Conservation (phyloP, 30 jellyfish, hydroid and myxozoan species). For the Aurelia sp. region DNA sequence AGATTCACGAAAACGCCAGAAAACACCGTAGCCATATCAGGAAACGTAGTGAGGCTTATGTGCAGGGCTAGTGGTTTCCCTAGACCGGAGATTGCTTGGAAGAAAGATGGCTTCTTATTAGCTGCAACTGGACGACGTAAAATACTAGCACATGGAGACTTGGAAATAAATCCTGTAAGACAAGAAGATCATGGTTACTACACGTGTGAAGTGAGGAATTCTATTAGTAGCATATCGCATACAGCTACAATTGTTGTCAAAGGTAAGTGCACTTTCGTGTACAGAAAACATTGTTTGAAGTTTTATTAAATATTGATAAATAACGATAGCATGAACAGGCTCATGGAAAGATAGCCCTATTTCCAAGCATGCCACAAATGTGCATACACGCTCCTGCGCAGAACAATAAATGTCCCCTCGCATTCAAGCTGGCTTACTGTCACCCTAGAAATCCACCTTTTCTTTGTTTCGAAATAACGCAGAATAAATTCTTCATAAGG, state of each 20-base stretch:
- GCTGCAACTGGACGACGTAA: slow-evolving; percentile 32
- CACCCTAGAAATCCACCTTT: too few relatives aligned
- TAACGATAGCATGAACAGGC: too few relatives aligned
- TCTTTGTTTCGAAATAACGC: too few relatives aligned
- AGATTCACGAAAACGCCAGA: slow-evolving; percentile 53
- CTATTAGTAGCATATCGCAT: slow-evolving; percentile 80
- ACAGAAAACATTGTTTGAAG: too few relatives aligned
- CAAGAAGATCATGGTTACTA: slow-evolving; percentile 78
- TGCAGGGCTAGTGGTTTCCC: slow-evolving; percentile 85
- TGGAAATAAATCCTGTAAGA: slow-evolving; percentile 65
- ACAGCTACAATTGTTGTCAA: slow-evolving; percentile 75
- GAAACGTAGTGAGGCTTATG: slow-evolving; percentile 56
- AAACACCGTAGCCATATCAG: slow-evolving; percentile 68
- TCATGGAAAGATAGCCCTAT: too few relatives aligned
- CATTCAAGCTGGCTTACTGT: too few relatives aligned
- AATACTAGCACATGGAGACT: slow-evolving; percentile 71
- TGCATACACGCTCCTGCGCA: too few relatives aligned
- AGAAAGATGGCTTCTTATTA: slow-evolving; percentile 50
- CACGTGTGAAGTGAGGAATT: slow-evolving; percentile 82
- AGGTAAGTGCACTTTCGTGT: too few relatives aligned
- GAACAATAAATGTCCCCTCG: too few relatives aligned
- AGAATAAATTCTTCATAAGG: too few relatives aligned
- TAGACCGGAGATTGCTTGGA: slow-evolving; percentile 74
- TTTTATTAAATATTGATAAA: too few relatives aligned
- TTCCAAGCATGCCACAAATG: too few relatives aligned